Conservation (phyloP, 2,888 invertebrate species). For the Papilio elwesi region DNA sequence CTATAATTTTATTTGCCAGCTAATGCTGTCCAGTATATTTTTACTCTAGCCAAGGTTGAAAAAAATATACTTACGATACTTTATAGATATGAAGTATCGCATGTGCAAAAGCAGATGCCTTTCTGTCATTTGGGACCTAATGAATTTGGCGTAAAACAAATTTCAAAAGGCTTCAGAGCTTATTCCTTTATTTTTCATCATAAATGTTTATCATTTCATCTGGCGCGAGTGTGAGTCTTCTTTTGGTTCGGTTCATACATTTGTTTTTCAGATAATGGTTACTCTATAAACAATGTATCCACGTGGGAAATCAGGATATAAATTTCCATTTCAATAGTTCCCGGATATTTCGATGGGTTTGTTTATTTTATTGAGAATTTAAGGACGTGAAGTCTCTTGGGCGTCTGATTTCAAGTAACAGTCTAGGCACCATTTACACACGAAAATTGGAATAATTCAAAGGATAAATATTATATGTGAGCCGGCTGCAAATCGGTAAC, state of each 20-base stretch:
- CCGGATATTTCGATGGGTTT: conserved; percentile 66
- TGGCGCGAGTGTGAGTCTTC: neutral
- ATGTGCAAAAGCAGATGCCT: no score
- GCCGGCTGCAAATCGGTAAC: no score
- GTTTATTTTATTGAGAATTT: conserved; percentile 76
- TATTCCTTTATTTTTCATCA: no score
- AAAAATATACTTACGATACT: no score
- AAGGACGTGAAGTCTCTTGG: conserved; percentile 66
- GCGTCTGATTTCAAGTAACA: conserved; percentile 54
- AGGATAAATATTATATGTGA: neutral
- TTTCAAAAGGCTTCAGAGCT: no score
- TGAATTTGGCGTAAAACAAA: no score
- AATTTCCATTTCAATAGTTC: conserved; percentile 71
- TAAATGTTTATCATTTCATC: neutral
- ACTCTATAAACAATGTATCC: conserved; percentile 50
- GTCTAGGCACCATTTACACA: conserved; percentile 32
- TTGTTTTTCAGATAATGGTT: conserved; percentile 21
- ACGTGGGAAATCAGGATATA: conserved; percentile 80
- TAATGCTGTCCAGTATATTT: no score
- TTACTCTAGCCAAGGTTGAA: no score
- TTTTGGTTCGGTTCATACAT: conserved; percentile 1
- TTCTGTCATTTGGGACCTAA: no score
- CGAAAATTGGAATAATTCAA: neutral
- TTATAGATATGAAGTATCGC: no score
- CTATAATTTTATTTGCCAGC: no score